A percentile compares a stretch with the other conserved stretches of the same genome.
Conservation (phyloP, 2,888 invertebrate species). For the Cryptocephalus moraei region DNA sequence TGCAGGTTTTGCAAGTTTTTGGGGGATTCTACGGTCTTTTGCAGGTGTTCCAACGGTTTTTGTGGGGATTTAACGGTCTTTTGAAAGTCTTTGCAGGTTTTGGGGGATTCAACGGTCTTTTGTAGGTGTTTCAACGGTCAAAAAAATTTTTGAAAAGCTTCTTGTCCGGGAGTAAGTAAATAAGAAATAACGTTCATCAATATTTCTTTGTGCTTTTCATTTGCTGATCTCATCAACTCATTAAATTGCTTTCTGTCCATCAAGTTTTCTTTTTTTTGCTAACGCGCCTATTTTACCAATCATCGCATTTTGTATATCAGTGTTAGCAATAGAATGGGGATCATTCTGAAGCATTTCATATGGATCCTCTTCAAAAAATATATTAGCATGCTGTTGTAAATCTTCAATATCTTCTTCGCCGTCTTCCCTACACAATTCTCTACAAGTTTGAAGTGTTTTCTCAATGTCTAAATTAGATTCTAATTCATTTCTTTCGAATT, state of each 20-base stretch:
- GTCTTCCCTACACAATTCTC: conserved; percentile 20
- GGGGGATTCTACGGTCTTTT: too few species aligned
- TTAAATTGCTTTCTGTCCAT: neutral
- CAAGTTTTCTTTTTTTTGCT: neutral
- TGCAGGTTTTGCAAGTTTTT: too few species aligned
- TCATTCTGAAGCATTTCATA: neutral
- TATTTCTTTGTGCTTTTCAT: neutral
- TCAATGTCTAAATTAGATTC: conserved; percentile 26
- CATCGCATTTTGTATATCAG: too few species aligned
- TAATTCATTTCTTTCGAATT: conserved; percentile 19
- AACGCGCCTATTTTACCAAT: too few species aligned
- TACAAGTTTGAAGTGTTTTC: conserved; percentile 31
- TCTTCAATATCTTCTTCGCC: neutral
- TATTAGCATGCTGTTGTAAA: too few species aligned
- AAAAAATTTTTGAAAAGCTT: neutral
- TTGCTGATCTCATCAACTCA: neutral
- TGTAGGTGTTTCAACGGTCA: too few species aligned
- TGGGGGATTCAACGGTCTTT: too few species aligned
- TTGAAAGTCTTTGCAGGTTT: too few species aligned
- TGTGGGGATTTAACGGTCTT: too few species aligned
- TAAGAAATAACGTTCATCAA: too few species aligned
- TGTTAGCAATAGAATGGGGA: neutral
- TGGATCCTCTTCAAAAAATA: neutral
- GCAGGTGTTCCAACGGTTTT: too few species aligned
- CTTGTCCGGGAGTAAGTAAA: too few species aligned